phyloP scores from a whole-genome alignment of 2,888 invertebrate genomes.

The Sphinx pinastri region DNA sequence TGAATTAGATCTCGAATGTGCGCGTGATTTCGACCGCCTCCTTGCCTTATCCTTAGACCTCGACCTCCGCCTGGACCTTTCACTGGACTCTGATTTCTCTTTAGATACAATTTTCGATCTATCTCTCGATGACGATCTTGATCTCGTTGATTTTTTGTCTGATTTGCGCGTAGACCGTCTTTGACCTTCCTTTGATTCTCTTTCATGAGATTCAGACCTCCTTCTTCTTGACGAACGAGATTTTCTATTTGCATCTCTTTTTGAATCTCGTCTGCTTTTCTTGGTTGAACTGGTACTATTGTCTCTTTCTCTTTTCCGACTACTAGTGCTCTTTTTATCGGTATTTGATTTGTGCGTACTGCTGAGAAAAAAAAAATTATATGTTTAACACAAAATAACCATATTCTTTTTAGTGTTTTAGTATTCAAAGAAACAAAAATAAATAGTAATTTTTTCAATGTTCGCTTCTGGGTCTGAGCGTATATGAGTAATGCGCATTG shows the following conservation, averaged over 20 bases:
- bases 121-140: conserved; percentile 60
- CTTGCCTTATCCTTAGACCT: conserved; percentile 60
- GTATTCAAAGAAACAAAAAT: no score
- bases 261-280: conserved; percentile 62
- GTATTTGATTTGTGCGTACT: conserved; percentile 46
- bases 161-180: conserved; percentile 61
- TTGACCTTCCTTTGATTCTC: conserved; percentile 49
- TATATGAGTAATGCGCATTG: no score
- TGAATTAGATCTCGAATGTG: conserved; percentile 60
- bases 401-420: no score
- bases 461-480: no score
- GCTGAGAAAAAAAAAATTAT: conserved; percentile 6
- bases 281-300: conserved; percentile 54
- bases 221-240: conserved; percentile 65
- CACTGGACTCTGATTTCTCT: conserved; percentile 61
- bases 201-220: conserved; percentile 61
- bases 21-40: conserved; percentile 55
- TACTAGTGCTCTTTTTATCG: conserved; percentile 49
- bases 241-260: conserved; percentile 64
- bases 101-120: conserved; percentile 54
- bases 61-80: conserved; percentile 59
- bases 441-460: no score
- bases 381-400: no score
- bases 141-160: conserved; percentile 55
- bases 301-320: conserved; percentile 56